These are phyloP conservation scores for Muntiacus muntjak DNA, from an alignment of 2,113 vertebrate species.

Conservation along the genomic window DNA sequence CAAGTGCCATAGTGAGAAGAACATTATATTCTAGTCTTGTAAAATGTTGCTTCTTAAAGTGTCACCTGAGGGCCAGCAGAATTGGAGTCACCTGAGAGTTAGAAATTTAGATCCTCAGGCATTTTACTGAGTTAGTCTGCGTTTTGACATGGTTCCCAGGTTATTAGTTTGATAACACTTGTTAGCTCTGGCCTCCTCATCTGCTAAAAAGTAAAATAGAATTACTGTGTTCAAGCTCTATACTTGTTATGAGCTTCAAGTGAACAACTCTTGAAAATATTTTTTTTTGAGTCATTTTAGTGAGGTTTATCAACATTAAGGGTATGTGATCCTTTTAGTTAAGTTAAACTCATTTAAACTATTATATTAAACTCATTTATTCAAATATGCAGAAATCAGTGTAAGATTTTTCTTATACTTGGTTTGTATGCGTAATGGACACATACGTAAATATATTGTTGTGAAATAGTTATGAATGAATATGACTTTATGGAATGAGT, in stretches of 20 bases:
- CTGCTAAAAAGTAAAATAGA: slow-evolving; percentile 6
- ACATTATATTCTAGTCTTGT: not conserved
- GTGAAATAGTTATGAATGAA: not conserved
- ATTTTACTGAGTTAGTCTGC: not conserved
- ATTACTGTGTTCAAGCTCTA: not conserved
- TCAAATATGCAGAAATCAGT: not conserved
- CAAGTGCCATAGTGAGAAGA: not conserved
- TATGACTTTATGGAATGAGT: not conserved
- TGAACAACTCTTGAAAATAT: not conserved
- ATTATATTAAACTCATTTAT: not conserved
- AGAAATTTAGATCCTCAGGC: not conserved
- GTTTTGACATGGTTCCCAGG: not conserved
- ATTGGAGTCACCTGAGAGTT: not conserved
- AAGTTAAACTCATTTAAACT: not conserved
- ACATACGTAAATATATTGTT: not conserved
- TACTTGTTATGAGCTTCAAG: not conserved
- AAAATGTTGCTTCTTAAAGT: slow-evolving; percentile 4
- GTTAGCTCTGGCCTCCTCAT: not conserved
- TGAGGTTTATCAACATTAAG: not conserved
- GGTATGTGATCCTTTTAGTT: not conserved
- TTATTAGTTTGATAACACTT: not conserved
- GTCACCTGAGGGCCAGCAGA: not conserved
- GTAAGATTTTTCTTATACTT: not conserved
- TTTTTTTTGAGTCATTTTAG: not conserved
- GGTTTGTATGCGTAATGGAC: not conserved